phyloP scores from a whole-genome alignment of 1,140 invertebrate genomes.

The Zelostemma sp. region DNA sequence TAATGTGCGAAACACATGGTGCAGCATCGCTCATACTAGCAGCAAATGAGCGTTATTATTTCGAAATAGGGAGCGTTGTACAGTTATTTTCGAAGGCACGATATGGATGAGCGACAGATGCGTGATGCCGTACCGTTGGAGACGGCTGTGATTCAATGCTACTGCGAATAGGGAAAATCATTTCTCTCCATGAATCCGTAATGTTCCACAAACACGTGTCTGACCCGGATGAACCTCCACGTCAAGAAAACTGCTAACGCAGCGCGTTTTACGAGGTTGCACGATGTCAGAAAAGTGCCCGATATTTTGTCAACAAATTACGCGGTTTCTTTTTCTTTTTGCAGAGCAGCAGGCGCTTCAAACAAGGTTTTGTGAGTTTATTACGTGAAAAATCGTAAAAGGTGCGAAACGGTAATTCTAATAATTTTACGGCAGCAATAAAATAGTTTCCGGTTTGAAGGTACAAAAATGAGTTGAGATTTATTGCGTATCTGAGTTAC shows the following conservation, averaged over 20 bases:
- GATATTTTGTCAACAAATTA: not conserved
- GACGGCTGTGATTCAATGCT: conserved; percentile 7
- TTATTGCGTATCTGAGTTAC: too few relatives aligned
- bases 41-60: not conserved
- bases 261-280: not conserved
- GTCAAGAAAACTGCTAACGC: not conserved
- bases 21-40: too few relatives aligned
- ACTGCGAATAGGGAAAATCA: not conserved
- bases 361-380: not conserved
- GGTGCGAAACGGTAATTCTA: too few relatives aligned
- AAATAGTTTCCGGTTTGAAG: too few relatives aligned
- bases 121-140: conserved; percentile 32
- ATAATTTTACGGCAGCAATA: too few relatives aligned
- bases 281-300: not conserved
- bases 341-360: too few relatives aligned
- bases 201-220: not conserved
- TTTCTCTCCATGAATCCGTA: not conserved
- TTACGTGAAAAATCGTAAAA: too few relatives aligned
- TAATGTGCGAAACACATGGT: too few relatives aligned
- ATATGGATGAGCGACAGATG: not conserved
- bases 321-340: too few relatives aligned
- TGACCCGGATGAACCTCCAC: not conserved
- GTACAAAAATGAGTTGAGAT: too few relatives aligned
- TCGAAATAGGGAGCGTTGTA: conserved; percentile 18
- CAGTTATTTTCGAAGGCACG: conserved; percentile 28